phyloP scores from a whole-genome alignment of 2,797 vertebrate genomes.

The Discoglossus pictus region DNA sequence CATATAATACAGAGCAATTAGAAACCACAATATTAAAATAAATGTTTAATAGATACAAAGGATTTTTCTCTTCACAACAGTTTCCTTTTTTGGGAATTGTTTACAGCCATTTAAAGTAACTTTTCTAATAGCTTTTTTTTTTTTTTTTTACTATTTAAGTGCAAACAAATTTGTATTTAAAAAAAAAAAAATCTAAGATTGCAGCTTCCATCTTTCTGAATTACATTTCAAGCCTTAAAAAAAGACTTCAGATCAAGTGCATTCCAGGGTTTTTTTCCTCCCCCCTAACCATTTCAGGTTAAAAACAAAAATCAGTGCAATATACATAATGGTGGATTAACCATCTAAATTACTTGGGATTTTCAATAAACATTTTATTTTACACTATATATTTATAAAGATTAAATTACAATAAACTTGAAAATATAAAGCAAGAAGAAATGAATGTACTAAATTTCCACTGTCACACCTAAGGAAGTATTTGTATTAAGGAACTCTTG shows the following conservation, averaged over 20 bases:
- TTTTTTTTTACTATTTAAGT: constrained; percentile 87
- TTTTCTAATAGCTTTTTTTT: constrained; percentile 82
- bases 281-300: constrained; percentile 72
- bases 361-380: constrained; percentile 66
- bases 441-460: constrained; percentile 62
- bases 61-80: constrained; percentile 77
- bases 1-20: constrained; percentile 89
- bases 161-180: constrained; percentile 79
- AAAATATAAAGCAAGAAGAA: constrained; percentile 69
- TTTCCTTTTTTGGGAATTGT: constrained; percentile 70
- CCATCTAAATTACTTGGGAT: constrained; percentile 62
- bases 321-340: constrained; percentile 75
- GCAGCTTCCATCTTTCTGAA: constrained; percentile 88
- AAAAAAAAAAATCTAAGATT: constrained; percentile 74
- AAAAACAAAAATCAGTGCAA: constrained; percentile 85
- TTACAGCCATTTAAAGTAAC: constrained; percentile 81
- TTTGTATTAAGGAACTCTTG: constrained; percentile 55
- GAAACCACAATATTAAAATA: constrained; percentile 95
- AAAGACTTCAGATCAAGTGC: constrained; percentile 73
- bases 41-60: constrained; percentile 92
- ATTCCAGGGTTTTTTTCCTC: constrained; percentile 76
- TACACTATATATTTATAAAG: constrained; percentile 59
- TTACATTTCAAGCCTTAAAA: constrained; percentile 80
- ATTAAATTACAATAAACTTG: constrained; percentile 67
- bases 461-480: constrained; percentile 62